A percentile compares a stretch with the other conserved stretches of the same genome.
Evolutionary conservation across 1,140 invertebrate species (phyloP).

Genomic region (Drosophila melanogaster): Release_6_plus_ISO1_MT NT_033779.5:381001-381500

Average conservation of each 20-base stretch:
- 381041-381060: constrained; percentile 13
- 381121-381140: constrained; percentile 28
- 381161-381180: constrained; percentile 53
- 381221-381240: constrained; percentile 84
- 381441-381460: constrained; percentile 7
- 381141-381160: constrained; percentile 71
- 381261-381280: constrained; percentile 23
- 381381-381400: constrained; percentile 31
- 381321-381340: constrained; percentile 66
- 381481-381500: constrained; percentile 64
- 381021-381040: constrained; percentile 23
- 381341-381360: constrained; percentile 84
- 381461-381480: constrained; percentile 23
- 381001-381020: constrained; percentile 80
- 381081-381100: constrained; percentile 60
- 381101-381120: constrained; percentile 29
- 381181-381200: constrained; percentile 73
- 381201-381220: constrained; percentile 84
- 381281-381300: constrained; percentile 13
- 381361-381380: constrained; percentile 76
- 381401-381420: constrained; percentile 81
- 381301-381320: constrained; percentile 1
- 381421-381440: constrained; percentile 42
- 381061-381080: constrained; percentile 63
- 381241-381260: constrained; percentile 73